phyloP scores from a whole-genome alignment of 2,797 vertebrate species.

The Dipus sagitta region DNA sequence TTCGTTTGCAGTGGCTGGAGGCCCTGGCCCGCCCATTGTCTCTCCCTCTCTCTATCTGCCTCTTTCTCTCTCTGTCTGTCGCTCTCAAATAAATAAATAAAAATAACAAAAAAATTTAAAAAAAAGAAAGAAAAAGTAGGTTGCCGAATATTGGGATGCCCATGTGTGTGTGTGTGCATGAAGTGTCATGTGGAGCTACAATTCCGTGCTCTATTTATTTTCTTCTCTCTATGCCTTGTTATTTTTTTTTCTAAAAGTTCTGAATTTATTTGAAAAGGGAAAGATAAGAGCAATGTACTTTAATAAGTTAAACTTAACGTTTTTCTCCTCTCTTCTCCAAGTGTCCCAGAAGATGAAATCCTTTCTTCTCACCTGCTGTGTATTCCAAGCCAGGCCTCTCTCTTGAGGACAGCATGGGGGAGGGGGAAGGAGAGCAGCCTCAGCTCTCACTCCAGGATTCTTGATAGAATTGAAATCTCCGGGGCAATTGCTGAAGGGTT shows the following conservation, averaged over 20 bases:
- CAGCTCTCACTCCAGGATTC: background rate
- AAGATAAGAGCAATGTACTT: background rate
- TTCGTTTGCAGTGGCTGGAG: too few species aligned
- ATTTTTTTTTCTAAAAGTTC: background rate
- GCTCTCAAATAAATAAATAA: too few species aligned
- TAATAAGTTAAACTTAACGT: constrained; percentile 7
- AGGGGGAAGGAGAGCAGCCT: too few species aligned
- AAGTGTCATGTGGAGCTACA: background rate
- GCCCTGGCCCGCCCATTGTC: too few species aligned
- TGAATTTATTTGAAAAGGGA: background rate
- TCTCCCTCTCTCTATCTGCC: too few species aligned
- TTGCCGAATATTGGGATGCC: too few species aligned
- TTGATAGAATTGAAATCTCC: background rate
- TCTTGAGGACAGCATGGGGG: background rate
- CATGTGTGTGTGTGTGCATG: too few species aligned
- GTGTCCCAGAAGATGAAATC: background rate
- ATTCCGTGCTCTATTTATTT: background rate
- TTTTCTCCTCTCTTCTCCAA: background rate
- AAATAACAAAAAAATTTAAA: too few species aligned
- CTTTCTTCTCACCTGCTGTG: background rate
- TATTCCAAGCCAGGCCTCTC: background rate
- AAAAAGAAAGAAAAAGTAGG: background rate
- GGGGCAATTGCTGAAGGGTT: background rate
- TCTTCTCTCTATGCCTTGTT: background rate
- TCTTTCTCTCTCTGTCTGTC: too few species aligned